Conservation (phyloP, 2,113 vertebrate genomes). For the Crotophaga sulcirostris region DNA sequence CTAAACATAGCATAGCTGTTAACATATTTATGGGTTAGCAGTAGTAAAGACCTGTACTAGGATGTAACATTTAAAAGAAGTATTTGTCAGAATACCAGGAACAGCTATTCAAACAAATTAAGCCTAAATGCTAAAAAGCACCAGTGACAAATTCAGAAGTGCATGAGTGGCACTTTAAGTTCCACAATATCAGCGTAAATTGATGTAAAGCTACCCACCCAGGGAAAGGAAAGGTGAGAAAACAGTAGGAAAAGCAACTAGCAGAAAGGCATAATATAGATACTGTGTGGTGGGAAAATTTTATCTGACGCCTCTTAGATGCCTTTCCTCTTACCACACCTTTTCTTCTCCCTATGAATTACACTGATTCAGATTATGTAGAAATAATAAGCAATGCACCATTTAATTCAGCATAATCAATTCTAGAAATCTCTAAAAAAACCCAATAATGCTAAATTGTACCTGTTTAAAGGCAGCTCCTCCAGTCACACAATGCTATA, state of each 20-base stretch:
- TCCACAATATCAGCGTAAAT: conserved; percentile 10
- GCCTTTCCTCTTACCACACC: conserved; percentile 33
- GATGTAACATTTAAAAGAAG: conserved; percentile 20
- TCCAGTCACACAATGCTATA: conserved; percentile 54
- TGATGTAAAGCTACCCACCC: not conserved
- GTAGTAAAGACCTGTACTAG: not conserved
- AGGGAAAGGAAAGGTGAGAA: conserved; percentile 57
- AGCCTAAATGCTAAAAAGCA: conserved; percentile 66
- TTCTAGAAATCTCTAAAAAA: not conserved
- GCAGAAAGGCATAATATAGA: conserved; percentile 40
- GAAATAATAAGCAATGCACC: not conserved
- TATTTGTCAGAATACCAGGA: conserved; percentile 9
- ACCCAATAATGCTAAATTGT: conserved; percentile 62
- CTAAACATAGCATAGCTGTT: conserved; percentile 29
- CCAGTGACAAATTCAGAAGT: conserved; percentile 11
- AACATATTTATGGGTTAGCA: conserved; percentile 25
- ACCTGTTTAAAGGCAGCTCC: conserved; percentile 81
- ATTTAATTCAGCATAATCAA: not conserved
- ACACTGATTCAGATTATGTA: not conserved
- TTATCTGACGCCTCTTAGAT: conserved; percentile 49
- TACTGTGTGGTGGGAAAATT: conserved; percentile 5
- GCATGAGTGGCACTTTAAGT: not conserved
- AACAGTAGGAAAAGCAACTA: conserved; percentile 39
- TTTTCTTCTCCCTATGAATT: not conserved
- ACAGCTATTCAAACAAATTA: conserved; percentile 65